These are phyloP conservation scores for Macropis europaea DNA, from an alignment of 2,888 invertebrate species.

Conservation along the genomic window DNA sequence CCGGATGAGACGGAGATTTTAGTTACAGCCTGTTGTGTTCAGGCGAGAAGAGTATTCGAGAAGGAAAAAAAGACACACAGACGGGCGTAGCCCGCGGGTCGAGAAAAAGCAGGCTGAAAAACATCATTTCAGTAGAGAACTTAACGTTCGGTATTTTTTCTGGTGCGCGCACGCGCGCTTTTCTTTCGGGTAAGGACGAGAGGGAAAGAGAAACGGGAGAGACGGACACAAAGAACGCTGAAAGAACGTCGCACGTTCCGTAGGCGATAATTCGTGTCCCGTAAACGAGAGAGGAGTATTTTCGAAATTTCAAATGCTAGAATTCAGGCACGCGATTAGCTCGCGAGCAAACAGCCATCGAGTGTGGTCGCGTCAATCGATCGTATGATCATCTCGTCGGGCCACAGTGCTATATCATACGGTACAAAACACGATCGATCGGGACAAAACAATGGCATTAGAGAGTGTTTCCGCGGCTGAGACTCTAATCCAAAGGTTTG, in stretches of 20 bases:
- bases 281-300: slow-evolving; percentile 40
- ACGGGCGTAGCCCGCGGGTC: slow-evolving; percentile 29
- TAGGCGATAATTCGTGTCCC: slow-evolving; percentile 50
- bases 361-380: slow-evolving; percentile 68
- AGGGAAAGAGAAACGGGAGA: slow-evolving; percentile 50
- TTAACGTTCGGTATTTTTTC: slow-evolving; percentile 5
- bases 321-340: slow-evolving; percentile 62
- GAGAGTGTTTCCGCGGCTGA: slow-evolving; percentile 79
- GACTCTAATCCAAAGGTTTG: slow-evolving; percentile 80
- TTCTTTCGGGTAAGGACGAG: slow-evolving; percentile 12
- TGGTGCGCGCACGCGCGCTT: slow-evolving; percentile 37
- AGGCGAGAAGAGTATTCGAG: slow-evolving; percentile 49
- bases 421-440: slow-evolving; percentile 69
- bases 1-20: slow-evolving; percentile 26
- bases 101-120: slow-evolving; percentile 22
- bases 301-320: slow-evolving; percentile 66
- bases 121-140: slow-evolving; percentile 21
- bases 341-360: slow-evolving; percentile 60
- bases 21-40: slow-evolving; percentile 35
- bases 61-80: slow-evolving; percentile 16
- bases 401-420: slow-evolving; percentile 68
- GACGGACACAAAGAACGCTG: slow-evolving; percentile 22
- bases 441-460: slow-evolving; percentile 76
- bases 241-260: slow-evolving; percentile 33
- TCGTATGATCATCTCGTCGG: slow-evolving; percentile 71